phyloP scores from a whole-genome alignment of 2,113 vertebrate species.

The Corydoras sp. region DNA sequence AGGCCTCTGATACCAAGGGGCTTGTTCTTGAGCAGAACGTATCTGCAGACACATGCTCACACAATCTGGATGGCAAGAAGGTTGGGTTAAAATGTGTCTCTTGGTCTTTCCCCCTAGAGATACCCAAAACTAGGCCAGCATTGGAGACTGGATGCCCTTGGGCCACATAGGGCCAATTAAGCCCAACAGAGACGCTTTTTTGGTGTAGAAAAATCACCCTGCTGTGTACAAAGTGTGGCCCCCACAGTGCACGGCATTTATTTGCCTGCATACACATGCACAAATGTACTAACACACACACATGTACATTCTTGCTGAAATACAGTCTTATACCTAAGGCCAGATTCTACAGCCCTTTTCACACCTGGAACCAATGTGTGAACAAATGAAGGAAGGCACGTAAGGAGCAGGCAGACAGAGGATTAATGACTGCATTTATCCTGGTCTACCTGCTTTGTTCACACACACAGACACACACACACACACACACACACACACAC shows the following conservation, averaged over 20 bases:
- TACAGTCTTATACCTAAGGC: slow-evolving; percentile 43
- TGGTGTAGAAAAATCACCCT: slow-evolving; percentile 32
- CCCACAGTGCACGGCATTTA: slow-evolving; percentile 45
- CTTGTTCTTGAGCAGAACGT: slow-evolving; percentile 9
- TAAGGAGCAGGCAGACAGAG: slow-evolving; percentile 19
- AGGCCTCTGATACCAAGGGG: slow-evolving; percentile 26
- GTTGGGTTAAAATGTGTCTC: slow-evolving; percentile 28
- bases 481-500: neutral
- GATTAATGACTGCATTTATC: slow-evolving; percentile 47
- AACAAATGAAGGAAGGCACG: slow-evolving; percentile 45
- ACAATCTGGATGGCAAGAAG: slow-evolving; percentile 21
- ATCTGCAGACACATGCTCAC: slow-evolving; percentile 18
- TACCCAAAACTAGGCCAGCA: slow-evolving; percentile 39
- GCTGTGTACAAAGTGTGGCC: slow-evolving; percentile 41
- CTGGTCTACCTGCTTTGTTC: slow-evolving; percentile 41
- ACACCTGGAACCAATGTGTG: slow-evolving; percentile 58
- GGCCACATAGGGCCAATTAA: slow-evolving; percentile 44
- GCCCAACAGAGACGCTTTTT: slow-evolving; percentile 41
- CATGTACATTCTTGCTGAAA: slow-evolving; percentile 45
- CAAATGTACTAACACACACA: slow-evolving; percentile 30
- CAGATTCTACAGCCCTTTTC: slow-evolving; percentile 39
- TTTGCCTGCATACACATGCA: slow-evolving; percentile 43
- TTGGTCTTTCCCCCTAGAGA: slow-evolving; percentile 35
- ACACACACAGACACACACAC: no score
- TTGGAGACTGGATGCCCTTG: slow-evolving; percentile 37